A percentile compares a stretch with the other conserved stretches of the same genome.
Evolutionary conservation across 2,888 invertebrate species (phyloP).

Genomic region (Thecophora atra): DNA sequence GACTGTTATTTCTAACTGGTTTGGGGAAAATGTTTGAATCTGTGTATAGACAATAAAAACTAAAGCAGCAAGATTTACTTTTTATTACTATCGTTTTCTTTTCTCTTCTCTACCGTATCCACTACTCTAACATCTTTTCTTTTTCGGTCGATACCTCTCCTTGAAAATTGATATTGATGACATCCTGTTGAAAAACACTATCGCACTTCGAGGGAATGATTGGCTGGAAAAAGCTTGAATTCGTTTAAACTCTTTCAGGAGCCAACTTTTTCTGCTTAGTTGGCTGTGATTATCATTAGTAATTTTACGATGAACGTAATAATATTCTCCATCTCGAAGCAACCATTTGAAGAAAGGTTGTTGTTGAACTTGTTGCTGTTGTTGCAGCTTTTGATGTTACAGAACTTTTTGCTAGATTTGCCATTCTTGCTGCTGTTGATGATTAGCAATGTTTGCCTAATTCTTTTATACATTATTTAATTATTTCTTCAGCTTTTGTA

Average conservation of each 20-base stretch:
- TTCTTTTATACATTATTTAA: too few relatives aligned
- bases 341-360: slow-evolving; percentile 2
- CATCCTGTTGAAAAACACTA: slow-evolving; percentile 40
- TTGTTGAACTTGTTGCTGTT: neutral
- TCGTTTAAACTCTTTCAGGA: neutral
- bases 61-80: neutral
- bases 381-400: too few relatives aligned
- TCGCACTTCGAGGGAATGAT: too few relatives aligned
- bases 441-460: slow-evolving; percentile 2
- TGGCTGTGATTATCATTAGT: slow-evolving; percentile 2
- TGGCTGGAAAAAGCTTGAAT: too few relatives aligned
- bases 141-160: too few relatives aligned
- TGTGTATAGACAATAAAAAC: neutral
- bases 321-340: too few relatives aligned
- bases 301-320: neutral
- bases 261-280: slow-evolving; percentile 2
- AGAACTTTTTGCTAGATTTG: neutral
- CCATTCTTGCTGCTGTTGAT: neutral
- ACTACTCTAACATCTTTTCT: too few relatives aligned
- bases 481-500: too few relatives aligned
- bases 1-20: neutral
- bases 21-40: neutral
- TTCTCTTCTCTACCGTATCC: too few relatives aligned
- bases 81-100: neutral
- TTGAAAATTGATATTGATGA: neutral